Percentiles rank a stretch among this genome's conserved stretches.
These are phyloP conservation scores for Antennarius maculatus DNA, from an alignment of 2,797 vertebrate species.

Conservation along the genomic window DNA sequence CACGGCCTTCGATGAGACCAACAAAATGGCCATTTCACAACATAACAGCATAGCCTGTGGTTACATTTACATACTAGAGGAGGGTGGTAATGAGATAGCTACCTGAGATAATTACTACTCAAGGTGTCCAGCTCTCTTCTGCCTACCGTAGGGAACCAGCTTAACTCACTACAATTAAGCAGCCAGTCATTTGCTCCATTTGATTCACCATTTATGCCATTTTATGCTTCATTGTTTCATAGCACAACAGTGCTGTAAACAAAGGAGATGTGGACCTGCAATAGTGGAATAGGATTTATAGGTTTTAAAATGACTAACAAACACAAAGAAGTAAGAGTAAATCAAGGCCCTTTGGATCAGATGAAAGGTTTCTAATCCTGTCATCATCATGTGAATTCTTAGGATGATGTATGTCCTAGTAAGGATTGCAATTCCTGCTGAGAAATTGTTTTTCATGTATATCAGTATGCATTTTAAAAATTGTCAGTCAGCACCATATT, in stretches of 20 bases:
- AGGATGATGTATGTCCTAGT: too few species aligned
- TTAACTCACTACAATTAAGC: constrained; percentile 73
- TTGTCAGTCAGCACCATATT: too few species aligned
- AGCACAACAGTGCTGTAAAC: constrained; percentile 17
- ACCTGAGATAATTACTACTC: constrained; percentile 80
- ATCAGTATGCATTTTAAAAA: too few species aligned
- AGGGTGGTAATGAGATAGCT: constrained; percentile 75
- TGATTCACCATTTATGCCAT: constrained; percentile 58
- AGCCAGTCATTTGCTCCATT: constrained; percentile 65
- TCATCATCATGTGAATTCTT: too few species aligned
- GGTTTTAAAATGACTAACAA: constrained; percentile 1
- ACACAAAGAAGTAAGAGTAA: background rate
- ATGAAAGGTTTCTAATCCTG: background rate
- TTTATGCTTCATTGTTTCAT: constrained; percentile 53
- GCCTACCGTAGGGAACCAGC: constrained; percentile 57
- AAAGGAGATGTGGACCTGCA: background rate
- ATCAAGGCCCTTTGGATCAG: background rate
- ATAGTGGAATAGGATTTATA: background rate
- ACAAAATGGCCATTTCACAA: constrained; percentile 35
- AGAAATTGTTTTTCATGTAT: too few species aligned
- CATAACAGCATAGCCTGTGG: constrained; percentile 35
- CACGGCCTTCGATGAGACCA: constrained; percentile 20
- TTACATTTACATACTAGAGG: constrained; percentile 61
- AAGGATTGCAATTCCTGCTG: constrained; percentile 3
- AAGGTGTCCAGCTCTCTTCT: constrained; percentile 60